Evolutionary conservation across 1,140 invertebrate genomes (phyloP).

Genomic region (Callitettix versicolor): DNA sequence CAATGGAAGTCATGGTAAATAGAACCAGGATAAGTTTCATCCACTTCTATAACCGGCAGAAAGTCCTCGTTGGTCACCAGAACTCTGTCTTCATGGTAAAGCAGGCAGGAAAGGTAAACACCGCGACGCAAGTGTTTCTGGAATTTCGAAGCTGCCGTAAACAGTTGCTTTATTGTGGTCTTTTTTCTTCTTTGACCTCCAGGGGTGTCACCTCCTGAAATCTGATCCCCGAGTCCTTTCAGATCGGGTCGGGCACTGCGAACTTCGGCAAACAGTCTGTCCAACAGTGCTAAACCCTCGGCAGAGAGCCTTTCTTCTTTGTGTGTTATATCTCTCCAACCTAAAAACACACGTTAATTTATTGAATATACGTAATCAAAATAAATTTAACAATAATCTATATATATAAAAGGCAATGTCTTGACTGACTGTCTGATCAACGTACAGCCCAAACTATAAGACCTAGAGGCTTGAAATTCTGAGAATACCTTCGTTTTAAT

Average conservation of each 20-base stretch:
- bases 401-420: too few species aligned
- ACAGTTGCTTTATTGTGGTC: conserved; percentile 87
- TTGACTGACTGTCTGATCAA: too few species aligned
- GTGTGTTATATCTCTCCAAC: conserved; percentile 69
- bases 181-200: conserved; percentile 61
- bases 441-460: too few species aligned
- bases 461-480: too few species aligned
- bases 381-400: too few species aligned
- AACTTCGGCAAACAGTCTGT: conserved; percentile 62
- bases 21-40: conserved; percentile 86
- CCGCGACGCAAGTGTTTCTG: conserved; percentile 86
- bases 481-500: too few species aligned
- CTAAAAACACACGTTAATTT: conserved; percentile 32
- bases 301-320: conserved; percentile 49
- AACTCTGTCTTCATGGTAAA: conserved; percentile 91
- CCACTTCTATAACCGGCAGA: conserved; percentile 89
- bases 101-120: conserved; percentile 80
- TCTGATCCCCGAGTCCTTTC: conserved; percentile 20
- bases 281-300: conserved; percentile 57
- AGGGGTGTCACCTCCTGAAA: conserved; percentile 40
- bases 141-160: conserved; percentile 88
- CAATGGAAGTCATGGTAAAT: conserved; percentile 91
- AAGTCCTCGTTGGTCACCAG: conserved; percentile 93
- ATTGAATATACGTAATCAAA: too few species aligned
- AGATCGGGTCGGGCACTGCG: conserved; percentile 47